A percentile compares a stretch with the other conserved stretches of the same genome.
phyloP scores from a whole-genome alignment of 2,113 vertebrate genomes.

The Papio anubis region DNA sequence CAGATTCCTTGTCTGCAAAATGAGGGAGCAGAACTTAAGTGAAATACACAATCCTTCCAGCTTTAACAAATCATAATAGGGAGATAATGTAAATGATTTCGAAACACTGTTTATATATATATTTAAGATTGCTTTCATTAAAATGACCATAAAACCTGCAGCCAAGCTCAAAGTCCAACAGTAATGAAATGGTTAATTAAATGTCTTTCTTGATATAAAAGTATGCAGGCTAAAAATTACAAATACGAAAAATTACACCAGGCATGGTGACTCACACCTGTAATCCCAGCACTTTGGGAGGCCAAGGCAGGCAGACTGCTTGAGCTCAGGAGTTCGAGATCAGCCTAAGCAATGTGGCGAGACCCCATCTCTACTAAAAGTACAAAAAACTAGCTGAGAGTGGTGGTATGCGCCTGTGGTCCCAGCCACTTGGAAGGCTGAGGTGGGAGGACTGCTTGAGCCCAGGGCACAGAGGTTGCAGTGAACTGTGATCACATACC shows the following conservation, averaged over 20 bases:
- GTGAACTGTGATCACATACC: too few species aligned
- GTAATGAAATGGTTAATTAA: conserved; percentile 21
- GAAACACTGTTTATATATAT: not conserved
- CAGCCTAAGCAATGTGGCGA: too few species aligned
- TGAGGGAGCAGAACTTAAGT: not conserved
- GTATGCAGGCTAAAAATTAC: not conserved
- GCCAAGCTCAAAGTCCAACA: not conserved
- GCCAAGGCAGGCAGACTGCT: too few species aligned
- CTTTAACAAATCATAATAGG: not conserved
- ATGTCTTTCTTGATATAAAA: not conserved
- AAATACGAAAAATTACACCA: conserved; percentile 11
- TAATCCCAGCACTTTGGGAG: too few species aligned
- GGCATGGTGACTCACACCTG: too few species aligned
- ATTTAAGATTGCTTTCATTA: not conserved
- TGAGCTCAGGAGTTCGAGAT: too few species aligned
- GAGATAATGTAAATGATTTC: not conserved
- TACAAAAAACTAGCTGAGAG: too few species aligned
- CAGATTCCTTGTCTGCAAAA: not conserved
- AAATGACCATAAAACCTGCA: not conserved
- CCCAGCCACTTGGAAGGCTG: too few species aligned
- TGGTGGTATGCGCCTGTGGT: too few species aligned
- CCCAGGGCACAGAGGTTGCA: too few species aligned
- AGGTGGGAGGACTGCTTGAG: too few species aligned
- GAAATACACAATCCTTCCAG: not conserved
- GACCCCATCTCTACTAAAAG: too few species aligned